Base-by-base conservation (phyloP, 2,888 invertebrate species). In the Macropis europaea region DNA sequence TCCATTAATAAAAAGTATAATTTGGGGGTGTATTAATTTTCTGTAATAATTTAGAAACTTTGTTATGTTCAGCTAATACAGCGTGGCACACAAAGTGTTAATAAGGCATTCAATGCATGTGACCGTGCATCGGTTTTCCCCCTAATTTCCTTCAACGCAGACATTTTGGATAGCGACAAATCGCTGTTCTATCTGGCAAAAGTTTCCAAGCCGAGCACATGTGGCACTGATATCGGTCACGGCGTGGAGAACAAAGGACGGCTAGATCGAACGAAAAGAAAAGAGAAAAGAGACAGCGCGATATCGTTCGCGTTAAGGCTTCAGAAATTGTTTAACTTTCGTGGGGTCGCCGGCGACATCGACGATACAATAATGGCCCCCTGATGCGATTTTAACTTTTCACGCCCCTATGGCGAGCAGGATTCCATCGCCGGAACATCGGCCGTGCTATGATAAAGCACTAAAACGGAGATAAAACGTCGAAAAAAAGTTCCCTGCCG, bases 381-480 rank as follows among this genome's bases (percentile, higher is more conserved):
- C 83, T 84, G 81, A 85, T 84, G 83, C 76, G 85, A 84, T 85
- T 84, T 85, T 84, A 84, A 84, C 84, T 84, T 84, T 84, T 82
- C 84, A 77, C 84, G 69, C 79, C 72, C 66, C 47, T 42, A 50
- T 67, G 72, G 34, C 50, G 62, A 52, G 60, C 63, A 50, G 72
- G 68, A 84, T 82, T 80, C 82, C 78, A 76, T 80, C 69, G 70
- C 30, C 47, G 64, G 76, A 75, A 76, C 76, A 82, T 79, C 79
- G 73, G 71, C 42, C 67, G 69, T 42, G 64, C 56, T 56, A 57
- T 71, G 76, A 81, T 81, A 74, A 73, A 78, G 69, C 76, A 64
- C 72, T 67, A 54, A 82, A 75, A 69, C 71, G 71, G 42, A 34
- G 71, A 38, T 57, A 48, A 64, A 48, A 11, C 15, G 24, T 40